Evolutionary conservation across 2,113 vertebrate genomes (phyloP).

Genomic region (Rhizomys pruinosus): DNA sequence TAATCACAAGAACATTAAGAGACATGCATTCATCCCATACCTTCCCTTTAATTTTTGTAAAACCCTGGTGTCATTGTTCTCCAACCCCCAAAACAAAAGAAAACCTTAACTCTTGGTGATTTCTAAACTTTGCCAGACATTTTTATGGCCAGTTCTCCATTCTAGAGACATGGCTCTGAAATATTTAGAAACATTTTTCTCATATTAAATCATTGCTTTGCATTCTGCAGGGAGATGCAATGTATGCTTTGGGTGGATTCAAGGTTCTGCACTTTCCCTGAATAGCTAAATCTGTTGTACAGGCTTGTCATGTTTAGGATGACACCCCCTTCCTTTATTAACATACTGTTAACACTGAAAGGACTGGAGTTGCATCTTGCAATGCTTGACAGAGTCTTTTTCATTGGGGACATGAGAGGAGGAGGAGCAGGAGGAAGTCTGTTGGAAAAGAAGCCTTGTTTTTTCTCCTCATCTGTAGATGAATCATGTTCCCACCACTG

Average conservation of each 20-base stretch:
- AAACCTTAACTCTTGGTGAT: neutral
- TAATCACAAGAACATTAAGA: neutral
- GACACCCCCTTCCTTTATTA: neutral
- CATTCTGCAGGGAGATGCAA: conserved; percentile 43
- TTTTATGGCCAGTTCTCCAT: conserved; percentile 20
- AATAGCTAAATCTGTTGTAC: neutral
- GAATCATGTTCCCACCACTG: conserved; percentile 86
- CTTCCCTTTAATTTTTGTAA: conserved; percentile 15
- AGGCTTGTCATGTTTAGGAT: neutral
- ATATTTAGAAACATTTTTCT: conserved; percentile 72
- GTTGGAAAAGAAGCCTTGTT: conserved; percentile 74
- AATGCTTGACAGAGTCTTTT: conserved; percentile 38
- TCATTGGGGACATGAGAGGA: conserved; percentile 1
- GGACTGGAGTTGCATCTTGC: neutral
- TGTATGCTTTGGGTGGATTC: conserved; percentile 1
- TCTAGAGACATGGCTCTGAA: conserved; percentile 32
- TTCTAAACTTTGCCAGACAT: conserved; percentile 35
- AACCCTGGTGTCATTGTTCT: neutral
- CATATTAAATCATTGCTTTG: conserved; percentile 77
- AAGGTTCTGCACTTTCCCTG: neutral
- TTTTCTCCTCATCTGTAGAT: conserved; percentile 70
- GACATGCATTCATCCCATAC: neutral
- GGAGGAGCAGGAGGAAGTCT: conserved; percentile 45
- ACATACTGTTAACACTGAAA: conserved; percentile 31
- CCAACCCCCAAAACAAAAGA: neutral